Evolutionary conservation across 1,140 invertebrate species (phyloP), one percentile per base, ranked within the genome.

Genomic region (Andrena cerasifolii): DNA sequence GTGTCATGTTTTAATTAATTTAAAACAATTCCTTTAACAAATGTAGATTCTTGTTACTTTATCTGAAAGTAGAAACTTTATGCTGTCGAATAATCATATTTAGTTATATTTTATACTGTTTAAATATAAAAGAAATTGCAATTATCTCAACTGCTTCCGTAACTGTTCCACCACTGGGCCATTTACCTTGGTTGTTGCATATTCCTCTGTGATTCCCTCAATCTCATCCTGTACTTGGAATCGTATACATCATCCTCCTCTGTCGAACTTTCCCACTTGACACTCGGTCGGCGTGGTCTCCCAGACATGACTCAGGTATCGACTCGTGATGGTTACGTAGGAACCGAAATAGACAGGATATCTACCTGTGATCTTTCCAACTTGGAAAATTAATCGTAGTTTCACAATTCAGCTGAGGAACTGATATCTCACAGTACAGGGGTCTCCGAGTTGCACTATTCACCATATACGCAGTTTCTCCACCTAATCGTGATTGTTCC

Each of bases 211-310:
- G 73, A 68, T 28, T 76, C 63, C 12, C 73, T 36, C 24, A 68
- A 47, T 2, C 18, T 56, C 65, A 76, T 68, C 1, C 45, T 76
- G 6, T 21, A 49, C 3, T 40, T 76, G 0, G 63, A 12, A 2
- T 68, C 73, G 24, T 76, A 76, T 1, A 24, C 16, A 8, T 68
- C 40, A 33, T 76, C 65, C 5, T 31, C 63, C 0, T 76, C 73
- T 4, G 63, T 7, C 1, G 63, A 68, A 40, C 53, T 76, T 4
- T 59, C 63, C 73, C 73, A 76, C 4, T 53, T 58, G 3, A 49
- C 0, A 40, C 14, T 68, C 33, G 12, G 47, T 47, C 14, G 18
- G 24, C 31, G 40, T 16, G 21, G 12, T n/a, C 58, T 76, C 1
- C 53, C 63, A 7, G 73, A 76, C 73, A 76, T 76, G 16, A 3